phyloP scores from a whole-genome alignment of 2,797 vertebrate species.

The Gymnocypris eckloni region DNA sequence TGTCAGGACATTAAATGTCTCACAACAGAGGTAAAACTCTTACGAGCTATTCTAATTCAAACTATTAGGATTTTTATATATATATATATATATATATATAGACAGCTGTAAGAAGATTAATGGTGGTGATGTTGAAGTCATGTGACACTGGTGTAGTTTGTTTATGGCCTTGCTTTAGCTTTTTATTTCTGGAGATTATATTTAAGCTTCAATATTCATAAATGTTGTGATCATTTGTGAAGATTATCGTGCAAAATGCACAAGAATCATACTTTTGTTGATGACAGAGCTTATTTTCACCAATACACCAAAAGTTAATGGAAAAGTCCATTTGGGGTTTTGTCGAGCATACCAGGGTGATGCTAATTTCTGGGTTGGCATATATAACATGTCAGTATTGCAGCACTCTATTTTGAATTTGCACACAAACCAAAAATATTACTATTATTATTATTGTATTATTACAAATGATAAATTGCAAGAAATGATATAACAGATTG shows the following conservation, averaged over 20 bases:
- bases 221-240: not conserved
- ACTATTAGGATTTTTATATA: not conserved
- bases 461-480: not conserved
- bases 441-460: not conserved
- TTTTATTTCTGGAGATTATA: not conserved
- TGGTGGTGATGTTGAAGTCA: not conserved
- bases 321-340: not conserved
- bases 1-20: not conserved
- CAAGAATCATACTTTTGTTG: not conserved
- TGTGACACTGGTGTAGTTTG: not conserved
- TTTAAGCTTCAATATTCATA: not conserved
- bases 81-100: not conserved
- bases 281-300: not conserved
- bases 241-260: not conserved
- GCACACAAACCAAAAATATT: not conserved
- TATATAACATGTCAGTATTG: not conserved
- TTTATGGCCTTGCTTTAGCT: not conserved
- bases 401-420: not conserved
- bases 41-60: not conserved
- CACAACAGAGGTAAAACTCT: not conserved
- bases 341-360: not conserved
- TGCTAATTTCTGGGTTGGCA: not conserved
- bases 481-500: not conserved
- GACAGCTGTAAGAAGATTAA: not conserved
- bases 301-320: not conserved